A percentile compares a stretch with the other conserved stretches of the same genome.
Evolutionary conservation across 1,140 invertebrate genomes (phyloP).

Genomic region (Tetramorium alpestre): DNA sequence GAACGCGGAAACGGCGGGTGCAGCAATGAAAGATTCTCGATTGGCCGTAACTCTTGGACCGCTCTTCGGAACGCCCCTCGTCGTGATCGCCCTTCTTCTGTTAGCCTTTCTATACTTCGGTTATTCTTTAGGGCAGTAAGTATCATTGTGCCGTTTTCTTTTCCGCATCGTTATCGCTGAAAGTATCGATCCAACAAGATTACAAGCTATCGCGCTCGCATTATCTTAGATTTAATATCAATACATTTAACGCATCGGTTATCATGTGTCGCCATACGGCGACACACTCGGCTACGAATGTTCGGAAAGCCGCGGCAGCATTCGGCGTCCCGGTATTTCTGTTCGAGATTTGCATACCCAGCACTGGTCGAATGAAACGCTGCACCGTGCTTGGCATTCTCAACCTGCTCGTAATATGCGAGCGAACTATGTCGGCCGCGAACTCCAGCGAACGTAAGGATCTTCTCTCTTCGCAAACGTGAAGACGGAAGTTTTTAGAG

Average conservation of each 20-base stretch:
- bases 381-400: neutral
- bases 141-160: slow-evolving; percentile 42
- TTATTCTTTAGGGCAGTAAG: slow-evolving; percentile 80
- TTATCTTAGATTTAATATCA: neutral
- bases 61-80: slow-evolving; percentile 71
- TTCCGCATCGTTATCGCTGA: neutral
- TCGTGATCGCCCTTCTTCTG: slow-evolving; percentile 71
- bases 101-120: slow-evolving; percentile 72
- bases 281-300: neutral
- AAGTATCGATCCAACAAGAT: neutral
- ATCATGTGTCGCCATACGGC: neutral
- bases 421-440: neutral
- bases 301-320: neutral
- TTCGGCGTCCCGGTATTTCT: neutral
- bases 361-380: neutral
- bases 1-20: slow-evolving; percentile 70
- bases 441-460: neutral
- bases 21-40: slow-evolving; percentile 67
- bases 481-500: neutral
- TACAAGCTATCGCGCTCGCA: neutral
- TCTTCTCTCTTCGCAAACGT: neutral
- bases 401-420: neutral
- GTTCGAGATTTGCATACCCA: slow-evolving; percentile 5
- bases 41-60: slow-evolving; percentile 65
- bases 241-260: neutral